Evolutionary conservation across 23 tunicate genomes (phyloP).

Genomic region (Styela clava): DNA sequence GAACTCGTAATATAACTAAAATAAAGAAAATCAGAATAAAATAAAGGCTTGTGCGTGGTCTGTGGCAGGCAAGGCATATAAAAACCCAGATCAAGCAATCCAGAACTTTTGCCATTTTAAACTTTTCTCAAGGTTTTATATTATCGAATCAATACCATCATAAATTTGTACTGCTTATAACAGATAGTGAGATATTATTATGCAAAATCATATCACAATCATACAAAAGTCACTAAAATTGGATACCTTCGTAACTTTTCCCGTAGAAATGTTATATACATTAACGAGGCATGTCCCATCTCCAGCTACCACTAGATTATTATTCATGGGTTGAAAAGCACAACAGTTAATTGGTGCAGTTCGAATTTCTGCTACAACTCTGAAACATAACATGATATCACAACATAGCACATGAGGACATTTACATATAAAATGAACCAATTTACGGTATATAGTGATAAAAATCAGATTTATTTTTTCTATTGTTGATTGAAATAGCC

Average conservation of each 20-base stretch:
- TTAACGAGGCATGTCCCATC: conserved; percentile 57
- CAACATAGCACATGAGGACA: background rate
- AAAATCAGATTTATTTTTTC: background rate
- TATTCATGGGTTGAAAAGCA: conserved; percentile 89
- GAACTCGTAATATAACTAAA: too few relatives aligned
- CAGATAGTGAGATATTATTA: too few relatives aligned
- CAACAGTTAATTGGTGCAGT: conserved; percentile 70
- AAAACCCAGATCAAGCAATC: too few relatives aligned
- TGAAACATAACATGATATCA: background rate
- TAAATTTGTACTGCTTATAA: too few relatives aligned
- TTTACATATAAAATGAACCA: background rate
- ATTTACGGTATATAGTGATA: too few relatives aligned
- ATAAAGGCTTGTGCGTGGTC: too few relatives aligned
- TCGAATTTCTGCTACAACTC: conserved; percentile 25
- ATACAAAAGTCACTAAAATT: background rate
- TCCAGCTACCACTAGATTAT: conserved; percentile 87
- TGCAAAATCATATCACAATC: too few relatives aligned
- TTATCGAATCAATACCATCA: too few relatives aligned
- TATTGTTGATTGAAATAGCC: background rate
- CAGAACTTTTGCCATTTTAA: too few relatives aligned
- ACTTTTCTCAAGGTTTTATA: too few relatives aligned
- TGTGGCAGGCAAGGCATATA: too few relatives aligned
- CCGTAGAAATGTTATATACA: conserved; percentile 85
- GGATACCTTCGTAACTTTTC: conserved; percentile 60
- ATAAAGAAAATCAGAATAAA: too few relatives aligned